phyloP scores from a whole-genome alignment of 2,797 vertebrate genomes.

The Chiloscyllium punctatum region DNA sequence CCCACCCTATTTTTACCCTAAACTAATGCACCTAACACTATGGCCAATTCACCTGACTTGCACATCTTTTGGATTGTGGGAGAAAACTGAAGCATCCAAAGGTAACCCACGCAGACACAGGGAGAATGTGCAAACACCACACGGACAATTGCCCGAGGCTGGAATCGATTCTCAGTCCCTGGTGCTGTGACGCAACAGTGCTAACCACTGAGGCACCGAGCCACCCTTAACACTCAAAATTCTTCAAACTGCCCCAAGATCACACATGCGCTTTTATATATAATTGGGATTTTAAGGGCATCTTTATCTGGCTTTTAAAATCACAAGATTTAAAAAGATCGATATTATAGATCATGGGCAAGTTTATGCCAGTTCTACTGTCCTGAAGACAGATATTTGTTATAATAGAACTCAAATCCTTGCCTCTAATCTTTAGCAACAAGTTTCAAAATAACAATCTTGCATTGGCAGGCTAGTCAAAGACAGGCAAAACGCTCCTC shows the following conservation, averaged over 20 bases:
- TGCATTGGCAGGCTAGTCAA: neutral
- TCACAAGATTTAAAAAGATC: neutral
- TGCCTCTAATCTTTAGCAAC: neutral
- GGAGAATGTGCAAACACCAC: no score
- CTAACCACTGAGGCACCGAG: no score
- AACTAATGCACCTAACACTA: no score
- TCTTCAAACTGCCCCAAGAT: neutral
- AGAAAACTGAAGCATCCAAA: no score
- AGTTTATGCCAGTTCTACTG: neutral
- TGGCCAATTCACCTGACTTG: no score
- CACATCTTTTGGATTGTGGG: no score
- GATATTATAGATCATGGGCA: neutral
- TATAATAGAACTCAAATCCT: neutral
- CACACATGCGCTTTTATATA: neutral
- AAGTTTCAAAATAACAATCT: neutral
- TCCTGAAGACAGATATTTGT: neutral
- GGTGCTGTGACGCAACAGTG: no score
- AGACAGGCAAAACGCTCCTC: neutral
- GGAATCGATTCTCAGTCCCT: no score
- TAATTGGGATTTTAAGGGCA: neutral
- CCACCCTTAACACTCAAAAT: neutral
- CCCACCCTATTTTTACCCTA: no score
- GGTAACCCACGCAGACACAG: no score
- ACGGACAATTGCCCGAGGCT: no score
- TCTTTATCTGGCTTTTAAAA: neutral